Evolutionary conservation across 37 sponge, comb jelly and placozoan species (phyloP), one percentile per base, ranked within the genome.

Genomic region (Spongia lamella): DNA sequence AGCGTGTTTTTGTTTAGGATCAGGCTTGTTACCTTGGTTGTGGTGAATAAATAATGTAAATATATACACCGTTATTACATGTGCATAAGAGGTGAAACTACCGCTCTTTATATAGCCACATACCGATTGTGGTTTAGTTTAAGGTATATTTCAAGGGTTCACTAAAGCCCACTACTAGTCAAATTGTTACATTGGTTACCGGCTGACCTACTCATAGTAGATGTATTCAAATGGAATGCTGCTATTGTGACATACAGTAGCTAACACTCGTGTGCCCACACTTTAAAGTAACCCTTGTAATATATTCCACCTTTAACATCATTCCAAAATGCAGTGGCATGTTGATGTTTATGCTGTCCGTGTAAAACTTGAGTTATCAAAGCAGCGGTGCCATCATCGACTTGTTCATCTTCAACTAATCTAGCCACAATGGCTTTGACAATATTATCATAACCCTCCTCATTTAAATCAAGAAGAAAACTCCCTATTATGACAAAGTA

Each of bases 261-360:
- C 5, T 3, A 63, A 27, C 64, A 63, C 3, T 6, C 15, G 15
- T 15, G 26, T 58, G 14, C 26, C 22, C 67, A 33, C 34, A 66
- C 67, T 33, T 22, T 31, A 35, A 66, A 9, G 47, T 43, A 43
- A 13, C 47, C 5, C 9, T 43, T 13, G 9, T 43, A 13, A 43
- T 5, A 13, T 43, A 43, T 43, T 13, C 47, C 9, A 43, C 47
- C 47, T 43, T 70, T 77, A 62, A 84, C 17, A 2, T 78, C 58
- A 15, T 84, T 72, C 78, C 78, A 84, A 35, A 84, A 34, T 2
- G 85, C 70, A 33, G 61, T 25, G 27, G 40, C 31, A 21, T 38
- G 65, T 22, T 66, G 38, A 56, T 84, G 85, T 27, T 51, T 68
- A 43, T 82, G 88, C 24, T 33, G 81, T 78, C 66, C 82, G 37